A percentile compares a stretch with the other conserved stretches of the same genome.
Evolutionary conservation across 2,888 invertebrate genomes (phyloP).

Genomic region (Magallana nippona): DNA sequence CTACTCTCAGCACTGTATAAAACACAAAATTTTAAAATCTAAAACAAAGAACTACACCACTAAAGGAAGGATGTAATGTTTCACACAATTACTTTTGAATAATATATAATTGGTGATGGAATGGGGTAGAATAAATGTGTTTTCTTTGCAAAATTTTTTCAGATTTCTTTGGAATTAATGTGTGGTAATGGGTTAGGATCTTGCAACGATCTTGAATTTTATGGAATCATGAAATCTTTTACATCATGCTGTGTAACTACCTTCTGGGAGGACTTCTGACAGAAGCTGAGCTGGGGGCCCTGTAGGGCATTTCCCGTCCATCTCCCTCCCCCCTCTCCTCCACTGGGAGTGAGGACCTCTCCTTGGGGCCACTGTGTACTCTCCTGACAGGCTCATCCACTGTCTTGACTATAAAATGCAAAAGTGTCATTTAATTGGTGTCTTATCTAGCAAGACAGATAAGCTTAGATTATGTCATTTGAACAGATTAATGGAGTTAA

Average conservation of each 20-base stretch:
- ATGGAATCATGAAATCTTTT: not conserved
- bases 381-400: slow-evolving; percentile 53
- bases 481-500: no score
- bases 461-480: no score
- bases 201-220: no score
- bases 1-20: slow-evolving; percentile 46
- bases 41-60: no score
- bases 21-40: not conserved
- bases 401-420: not conserved
- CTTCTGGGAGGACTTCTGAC: slow-evolving; percentile 61
- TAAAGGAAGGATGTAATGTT: no score
- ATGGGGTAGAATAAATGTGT: no score
- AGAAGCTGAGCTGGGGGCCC: slow-evolving; percentile 64
- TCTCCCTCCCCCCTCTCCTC: slow-evolving; percentile 74
- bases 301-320: slow-evolving; percentile 64
- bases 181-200: no score
- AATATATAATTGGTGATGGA: no score
- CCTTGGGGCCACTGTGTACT: slow-evolving; percentile 73
- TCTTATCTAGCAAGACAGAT: no score
- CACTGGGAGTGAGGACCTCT: slow-evolving; percentile 65
- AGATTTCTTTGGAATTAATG: not conserved
- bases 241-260: slow-evolving; percentile 43
- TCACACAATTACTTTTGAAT: no score
- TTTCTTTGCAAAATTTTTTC: not conserved
- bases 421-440: no score